Base-by-base conservation (phyloP, 2,797 vertebrate species). In the Pogonophryne albipinna region DNA sequence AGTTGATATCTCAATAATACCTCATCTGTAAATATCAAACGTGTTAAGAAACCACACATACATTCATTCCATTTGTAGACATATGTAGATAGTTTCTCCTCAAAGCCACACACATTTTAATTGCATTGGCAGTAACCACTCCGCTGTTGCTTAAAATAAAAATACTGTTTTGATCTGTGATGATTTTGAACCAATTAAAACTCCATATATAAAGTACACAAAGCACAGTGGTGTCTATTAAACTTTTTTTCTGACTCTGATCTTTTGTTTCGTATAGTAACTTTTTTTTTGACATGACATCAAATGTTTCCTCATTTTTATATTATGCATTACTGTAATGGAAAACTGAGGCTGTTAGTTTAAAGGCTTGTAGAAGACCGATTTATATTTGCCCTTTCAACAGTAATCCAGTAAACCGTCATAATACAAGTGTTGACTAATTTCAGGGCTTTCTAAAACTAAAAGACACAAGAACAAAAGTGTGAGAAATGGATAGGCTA, bases 1-100 rank as follows among this genome's bases (percentile, higher is more conserved):
- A 66, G 63, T 70, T 61, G 56, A 71, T 76, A 66, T 34, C 69
- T 79, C 85, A 86, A 58, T 68, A 41, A 89, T 92, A 91, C 88
- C 91, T 92, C 90, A 82, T 77, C 20, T 92, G 83, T 89, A 88
- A 73, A 86, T 85, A 78, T 42, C 4, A 71, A 74, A 71, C 49
- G 13, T 46, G 19, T n/a, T 59, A 51, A 73, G 19, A 86, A 83
- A 78, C 14, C 70, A 83, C 66, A 66, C 74, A 47, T 44, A 86
- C 31, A 80, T 51, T 77, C 69, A 74, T 82, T 79, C 58, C 55
- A 71, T 69, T 67, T 75, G 50, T 68, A 79, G 41, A 1, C 57
- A 73, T 50, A 62, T 81, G 68, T 75, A 46, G 41, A 38, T 77
- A 75, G 64, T 66, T 49, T 38, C 51, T 49, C 38, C 14, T 78